A percentile compares a stretch with the other conserved stretches of the same genome.
Conservation (phyloP, 2,797 vertebrate genomes). For the Mormyrops boulengeri region DNA sequence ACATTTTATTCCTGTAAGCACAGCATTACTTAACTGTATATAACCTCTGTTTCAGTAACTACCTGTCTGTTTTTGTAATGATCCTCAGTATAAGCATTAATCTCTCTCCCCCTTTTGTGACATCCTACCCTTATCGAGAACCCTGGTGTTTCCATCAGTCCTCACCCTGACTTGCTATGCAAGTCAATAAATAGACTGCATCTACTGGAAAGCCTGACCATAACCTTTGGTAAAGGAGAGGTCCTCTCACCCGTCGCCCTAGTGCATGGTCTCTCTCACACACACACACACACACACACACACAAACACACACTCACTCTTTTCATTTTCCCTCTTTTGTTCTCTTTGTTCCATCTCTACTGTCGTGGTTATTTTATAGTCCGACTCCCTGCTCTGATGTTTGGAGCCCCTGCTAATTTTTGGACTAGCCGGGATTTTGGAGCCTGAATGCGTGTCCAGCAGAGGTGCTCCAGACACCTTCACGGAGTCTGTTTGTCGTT, state of each 20-base stretch:
- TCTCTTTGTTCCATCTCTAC: background rate
- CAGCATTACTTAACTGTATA: background rate
- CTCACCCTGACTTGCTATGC: background rate
- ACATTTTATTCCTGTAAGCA: background rate
- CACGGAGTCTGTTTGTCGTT: background rate
- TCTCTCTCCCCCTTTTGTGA: background rate
- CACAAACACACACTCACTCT: background rate
- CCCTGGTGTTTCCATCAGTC: background rate
- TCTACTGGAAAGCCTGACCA: background rate
- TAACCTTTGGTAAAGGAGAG: background rate
- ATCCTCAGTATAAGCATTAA: background rate
- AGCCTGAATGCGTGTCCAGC: background rate
- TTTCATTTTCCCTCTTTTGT: background rate
- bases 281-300: too few relatives aligned
- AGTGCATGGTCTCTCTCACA: background rate
- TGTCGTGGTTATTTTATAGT: background rate
- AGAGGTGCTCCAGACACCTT: background rate
- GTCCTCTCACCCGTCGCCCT: background rate
- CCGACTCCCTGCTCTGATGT: background rate
- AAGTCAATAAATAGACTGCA: background rate
- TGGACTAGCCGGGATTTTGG: background rate
- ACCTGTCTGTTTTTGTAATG: background rate
- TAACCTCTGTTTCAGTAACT: background rate
- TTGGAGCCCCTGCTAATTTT: background rate
- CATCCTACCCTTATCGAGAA: background rate